Percentiles rank a stretch among this genome's conserved stretches.
These are phyloP conservation scores for Perca flavescens DNA, from an alignment of 2,113 vertebrate genomes.

Conservation along the genomic window DNA sequence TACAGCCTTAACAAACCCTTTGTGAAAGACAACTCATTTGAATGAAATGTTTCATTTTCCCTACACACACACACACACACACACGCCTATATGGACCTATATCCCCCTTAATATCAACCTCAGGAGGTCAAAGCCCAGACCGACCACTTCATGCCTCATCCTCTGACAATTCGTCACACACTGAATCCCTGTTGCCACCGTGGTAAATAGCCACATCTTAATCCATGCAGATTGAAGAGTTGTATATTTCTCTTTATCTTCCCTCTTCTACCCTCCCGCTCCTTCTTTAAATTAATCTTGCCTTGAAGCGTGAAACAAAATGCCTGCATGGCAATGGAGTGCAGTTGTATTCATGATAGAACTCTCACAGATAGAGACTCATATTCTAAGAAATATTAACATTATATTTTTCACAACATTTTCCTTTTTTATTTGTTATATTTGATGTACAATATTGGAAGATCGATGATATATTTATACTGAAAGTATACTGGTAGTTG, in stretches of 20 bases:
- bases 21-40: conserved; percentile 42
- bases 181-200: conserved; percentile 35
- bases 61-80: not conserved
- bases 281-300: conserved; percentile 70
- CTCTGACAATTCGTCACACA: conserved; percentile 60
- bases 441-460: no score
- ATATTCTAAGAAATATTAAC: not conserved
- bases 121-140: conserved; percentile 36
- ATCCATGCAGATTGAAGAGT: conserved; percentile 66
- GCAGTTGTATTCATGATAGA: conserved; percentile 53
- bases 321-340: conserved; percentile 30
- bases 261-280: not conserved
- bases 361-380: conserved; percentile 21
- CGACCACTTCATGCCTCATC: conserved; percentile 44
- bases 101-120: conserved; percentile 7
- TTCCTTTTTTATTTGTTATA: no score
- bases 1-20: no score
- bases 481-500: no score
- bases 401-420: not conserved
- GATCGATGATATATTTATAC: no score
- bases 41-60: conserved; percentile 51
- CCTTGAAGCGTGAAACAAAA: conserved; percentile 50
- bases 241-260: not conserved
- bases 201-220: conserved; percentile 64
- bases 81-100: no score